Evolutionary conservation across 1,140 invertebrate species (phyloP).

Genomic region (Caenorhabditis latens): DNA sequence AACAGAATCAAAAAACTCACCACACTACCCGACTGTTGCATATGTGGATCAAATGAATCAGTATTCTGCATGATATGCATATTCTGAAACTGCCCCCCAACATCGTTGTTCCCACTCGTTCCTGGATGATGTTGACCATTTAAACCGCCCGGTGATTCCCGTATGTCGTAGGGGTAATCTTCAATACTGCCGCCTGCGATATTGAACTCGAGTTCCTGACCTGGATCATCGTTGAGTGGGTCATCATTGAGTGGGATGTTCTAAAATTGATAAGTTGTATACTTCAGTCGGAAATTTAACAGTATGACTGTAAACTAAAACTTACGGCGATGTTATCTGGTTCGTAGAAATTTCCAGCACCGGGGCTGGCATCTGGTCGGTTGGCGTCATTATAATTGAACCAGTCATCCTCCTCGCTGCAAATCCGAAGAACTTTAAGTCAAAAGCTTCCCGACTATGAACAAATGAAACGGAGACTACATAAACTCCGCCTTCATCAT

Average conservation of each 20-base stretch:
- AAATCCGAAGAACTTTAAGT: background rate
- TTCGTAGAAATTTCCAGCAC: background rate
- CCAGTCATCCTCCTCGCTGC: slow-evolving; percentile 33
- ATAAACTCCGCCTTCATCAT: slow-evolving; percentile 21
- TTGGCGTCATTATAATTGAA: slow-evolving; percentile 13
- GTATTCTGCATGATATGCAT: slow-evolving; percentile 15
- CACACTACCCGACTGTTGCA: background rate
- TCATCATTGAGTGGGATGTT: slow-evolving; percentile 45
- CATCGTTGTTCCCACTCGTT: slow-evolving; percentile 1
- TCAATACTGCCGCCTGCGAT: background rate
- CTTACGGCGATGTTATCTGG: slow-evolving; percentile 28
- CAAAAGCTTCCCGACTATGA: background rate
- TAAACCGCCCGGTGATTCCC: background rate
- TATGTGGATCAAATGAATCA: slow-evolving; percentile 24
- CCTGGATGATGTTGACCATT: slow-evolving; percentile 6
- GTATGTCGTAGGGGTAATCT: background rate
- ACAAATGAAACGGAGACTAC: slow-evolving; percentile 28
- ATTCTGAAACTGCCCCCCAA: slow-evolving; percentile 24
- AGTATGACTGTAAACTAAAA: background rate
- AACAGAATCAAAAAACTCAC: background rate
- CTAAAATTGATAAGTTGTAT: background rate
- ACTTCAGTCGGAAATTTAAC: background rate
- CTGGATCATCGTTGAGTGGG: background rate
- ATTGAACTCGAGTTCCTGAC: slow-evolving; percentile 1
- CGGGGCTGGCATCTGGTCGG: background rate